Conservation (phyloP, 1,140 invertebrate genomes). For the Drosophila sucinea region DNA sequence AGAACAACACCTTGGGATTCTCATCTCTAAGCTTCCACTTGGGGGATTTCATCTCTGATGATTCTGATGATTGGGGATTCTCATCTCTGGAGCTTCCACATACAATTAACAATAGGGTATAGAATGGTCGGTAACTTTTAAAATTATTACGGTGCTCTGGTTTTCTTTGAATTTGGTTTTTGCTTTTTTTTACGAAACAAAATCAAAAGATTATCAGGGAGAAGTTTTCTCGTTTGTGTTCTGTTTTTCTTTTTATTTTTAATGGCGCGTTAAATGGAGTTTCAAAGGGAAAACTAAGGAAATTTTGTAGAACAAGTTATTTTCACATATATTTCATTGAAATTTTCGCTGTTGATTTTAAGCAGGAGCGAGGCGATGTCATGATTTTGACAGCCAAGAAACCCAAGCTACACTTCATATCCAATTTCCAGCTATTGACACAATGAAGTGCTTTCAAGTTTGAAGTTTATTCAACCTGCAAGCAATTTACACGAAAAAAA, state of each 20-base stretch:
- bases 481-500: slow-evolving; percentile 29
- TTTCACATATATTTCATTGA: slow-evolving; percentile 39
- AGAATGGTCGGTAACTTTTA: not conserved
- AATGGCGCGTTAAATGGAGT: slow-evolving; percentile 5
- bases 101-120: not conserved
- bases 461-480: slow-evolving; percentile 31
- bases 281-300: not conserved
- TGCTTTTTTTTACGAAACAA: slow-evolving; percentile 15
- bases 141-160: no score
- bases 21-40: no score
- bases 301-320: slow-evolving; percentile 17
- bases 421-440: slow-evolving; percentile 63
- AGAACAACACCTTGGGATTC: no score
- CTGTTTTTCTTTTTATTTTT: not conserved
- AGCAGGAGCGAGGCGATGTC: slow-evolving; percentile 16
- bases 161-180: slow-evolving; percentile 27
- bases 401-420: slow-evolving; percentile 40
- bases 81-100: no score
- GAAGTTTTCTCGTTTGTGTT: slow-evolving; percentile 3
- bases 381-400: slow-evolving; percentile 1
- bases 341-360: slow-evolving; percentile 13
- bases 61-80: no score
- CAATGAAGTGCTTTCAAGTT: slow-evolving; percentile 48
- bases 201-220: slow-evolving; percentile 25
- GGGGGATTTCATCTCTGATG: no score